Evolutionary conservation across 2,797 vertebrate species (phyloP).

Genomic region (Cirrhinus molitorella): DNA sequence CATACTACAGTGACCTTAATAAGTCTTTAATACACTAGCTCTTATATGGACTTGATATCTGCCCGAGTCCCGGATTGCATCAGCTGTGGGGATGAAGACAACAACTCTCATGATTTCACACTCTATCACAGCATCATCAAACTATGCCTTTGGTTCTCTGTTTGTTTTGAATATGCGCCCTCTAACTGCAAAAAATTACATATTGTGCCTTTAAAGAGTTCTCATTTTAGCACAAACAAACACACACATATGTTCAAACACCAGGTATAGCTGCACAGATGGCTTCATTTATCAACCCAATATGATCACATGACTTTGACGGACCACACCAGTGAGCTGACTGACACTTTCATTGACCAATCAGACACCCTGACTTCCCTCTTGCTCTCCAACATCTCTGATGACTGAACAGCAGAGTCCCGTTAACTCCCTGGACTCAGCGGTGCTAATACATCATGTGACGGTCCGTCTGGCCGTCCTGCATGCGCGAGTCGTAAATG

Average conservation of each 20-base stretch:
- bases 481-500: constrained; percentile 45
- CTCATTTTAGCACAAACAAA: background rate
- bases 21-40: too few species aligned
- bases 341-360: constrained; percentile 32
- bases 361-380: background rate
- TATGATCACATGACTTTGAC: constrained; percentile 48
- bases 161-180: too few species aligned
- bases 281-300: constrained; percentile 47
- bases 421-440: constrained; percentile 18
- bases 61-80: too few species aligned
- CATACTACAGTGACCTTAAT: too few species aligned
- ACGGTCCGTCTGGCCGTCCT: constrained; percentile 21
- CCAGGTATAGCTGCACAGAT: constrained; percentile 47
- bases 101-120: too few species aligned
- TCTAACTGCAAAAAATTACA: too few species aligned
- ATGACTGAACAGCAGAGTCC: background rate
- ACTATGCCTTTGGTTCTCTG: too few species aligned
- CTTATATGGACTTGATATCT: too few species aligned
- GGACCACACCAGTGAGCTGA: constrained; percentile 43
- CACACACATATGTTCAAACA: constrained; percentile 13
- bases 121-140: too few species aligned
- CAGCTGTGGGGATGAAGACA: too few species aligned
- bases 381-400: background rate
- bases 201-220: background rate
- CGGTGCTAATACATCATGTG: constrained; percentile 42